These are phyloP conservation scores for Pantherophis alleghaniensis DNA, from an alignment of 2,797 vertebrate species.

Conservation along the genomic window DNA sequence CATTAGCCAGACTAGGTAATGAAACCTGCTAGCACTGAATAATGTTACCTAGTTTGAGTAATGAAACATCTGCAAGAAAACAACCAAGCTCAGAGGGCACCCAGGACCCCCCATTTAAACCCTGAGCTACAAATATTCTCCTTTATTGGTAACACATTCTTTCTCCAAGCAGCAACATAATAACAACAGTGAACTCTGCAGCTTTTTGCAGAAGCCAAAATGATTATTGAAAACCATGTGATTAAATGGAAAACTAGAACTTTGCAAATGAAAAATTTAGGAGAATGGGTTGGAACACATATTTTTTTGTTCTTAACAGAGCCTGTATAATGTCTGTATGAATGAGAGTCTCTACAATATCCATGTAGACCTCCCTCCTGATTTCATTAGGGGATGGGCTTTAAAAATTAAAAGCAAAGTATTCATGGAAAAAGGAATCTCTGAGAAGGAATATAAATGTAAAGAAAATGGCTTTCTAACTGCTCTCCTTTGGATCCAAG, in stretches of 20 bases:
- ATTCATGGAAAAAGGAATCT: background rate
- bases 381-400: background rate
- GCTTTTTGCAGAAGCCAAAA: background rate
- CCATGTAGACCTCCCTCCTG: background rate
- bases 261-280: background rate
- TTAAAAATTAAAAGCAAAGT: background rate
- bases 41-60: background rate
- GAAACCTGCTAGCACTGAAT: background rate
- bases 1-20: background rate
- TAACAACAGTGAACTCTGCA: background rate
- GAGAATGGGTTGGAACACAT: background rate
- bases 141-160: background rate
- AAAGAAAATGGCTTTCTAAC: background rate
- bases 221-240: background rate
- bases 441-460: background rate
- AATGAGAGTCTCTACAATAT: background rate
- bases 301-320: background rate
- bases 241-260: background rate
- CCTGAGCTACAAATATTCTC: background rate
- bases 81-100: background rate
- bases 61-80: background rate
- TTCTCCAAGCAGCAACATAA: background rate
- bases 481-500: background rate
- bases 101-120: background rate
- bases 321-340: background rate